Evolutionary conservation across 2,113 vertebrate genomes (phyloP), one percentile per base, ranked within the genome.

Genomic region (Phyllopteryx taeniolatus): DNA sequence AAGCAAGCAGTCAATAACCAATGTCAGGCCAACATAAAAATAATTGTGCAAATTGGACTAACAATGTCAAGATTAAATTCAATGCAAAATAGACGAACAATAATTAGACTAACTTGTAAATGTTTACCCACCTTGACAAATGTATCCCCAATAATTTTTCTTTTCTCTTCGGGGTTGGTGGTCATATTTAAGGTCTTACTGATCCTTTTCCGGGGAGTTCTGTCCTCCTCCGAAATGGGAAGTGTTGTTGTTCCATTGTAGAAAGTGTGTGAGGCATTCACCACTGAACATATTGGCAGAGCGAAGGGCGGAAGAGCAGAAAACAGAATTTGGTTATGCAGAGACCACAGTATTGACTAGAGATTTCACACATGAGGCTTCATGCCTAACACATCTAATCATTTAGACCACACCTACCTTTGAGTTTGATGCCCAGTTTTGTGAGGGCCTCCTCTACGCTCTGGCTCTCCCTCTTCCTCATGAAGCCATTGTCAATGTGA

Each of bases 161-260:
- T 94, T 80, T 99, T 99, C 83, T 99, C 98, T 74, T 99, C 98
- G 1, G 98, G 98, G 92, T 96, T 98, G 74, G 97, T 99, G 8
- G 97, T 99, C 97, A 98, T 99, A 77, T 99, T 99, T 61, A 99
- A 89, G 0, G 98, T 99, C 86, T 99, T 99, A 91, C 98, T 99
- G 73, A 99, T 99, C 83, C 97, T 95, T 87, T 99, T 99, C 20
- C 98, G 92, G 70, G 98, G 96, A 2, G 98, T 99, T 74, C 96
- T 92, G 83, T 99, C 98, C 87, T 99, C 98, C 13, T 99, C 97
- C 0, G 98, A 99, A 90, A 99, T 99, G 74, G 98, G 98, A 73
- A 99, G 92, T 67, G 97, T 98, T 57, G 98, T 99, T 31, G 98
- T 99, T 74, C 98, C 98, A 5, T 99, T 99, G 74, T 99, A 99